Conservation (phyloP, 2,888 invertebrate genomes). For the Priocnemis perturbator region DNA sequence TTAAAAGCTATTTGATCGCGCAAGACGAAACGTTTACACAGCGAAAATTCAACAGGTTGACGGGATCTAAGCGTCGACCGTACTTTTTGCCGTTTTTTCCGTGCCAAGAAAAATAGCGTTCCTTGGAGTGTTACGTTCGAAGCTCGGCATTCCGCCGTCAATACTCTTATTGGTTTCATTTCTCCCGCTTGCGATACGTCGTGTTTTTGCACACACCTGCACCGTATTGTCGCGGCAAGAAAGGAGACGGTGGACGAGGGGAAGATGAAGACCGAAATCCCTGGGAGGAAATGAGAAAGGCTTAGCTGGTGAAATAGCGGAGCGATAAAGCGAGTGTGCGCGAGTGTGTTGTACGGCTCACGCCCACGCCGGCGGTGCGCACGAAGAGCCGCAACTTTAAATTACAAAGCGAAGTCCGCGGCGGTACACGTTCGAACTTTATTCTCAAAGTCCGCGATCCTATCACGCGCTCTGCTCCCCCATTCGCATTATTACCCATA, state of each 20-base stretch:
- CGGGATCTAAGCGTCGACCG: no score
- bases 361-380: no score
- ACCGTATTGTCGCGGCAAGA: no score
- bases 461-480: not conserved
- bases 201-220: no score
- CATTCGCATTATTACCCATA: not conserved
- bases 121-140: slow-evolving; percentile 1
- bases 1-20: no score
- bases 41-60: no score
- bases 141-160: not conserved
- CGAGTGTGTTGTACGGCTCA: not conserved
- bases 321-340: not conserved
- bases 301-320: slow-evolving; percentile 1
- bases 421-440: slow-evolving; percentile 13
- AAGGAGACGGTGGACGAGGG: not conserved
- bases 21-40: no score
- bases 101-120: no score
- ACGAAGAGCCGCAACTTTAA: slow-evolving; percentile 8
- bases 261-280: slow-evolving; percentile 2
- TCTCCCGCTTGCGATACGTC: no score
- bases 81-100: no score
- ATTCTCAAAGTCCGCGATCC: slow-evolving; percentile 13
- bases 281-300: slow-evolving; percentile 7
- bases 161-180: not conserved
- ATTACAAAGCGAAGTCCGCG: slow-evolving; percentile 12